phyloP scores from a whole-genome alignment of 2,888 invertebrate genomes.

The Steinernema carpocapsae region DNA sequence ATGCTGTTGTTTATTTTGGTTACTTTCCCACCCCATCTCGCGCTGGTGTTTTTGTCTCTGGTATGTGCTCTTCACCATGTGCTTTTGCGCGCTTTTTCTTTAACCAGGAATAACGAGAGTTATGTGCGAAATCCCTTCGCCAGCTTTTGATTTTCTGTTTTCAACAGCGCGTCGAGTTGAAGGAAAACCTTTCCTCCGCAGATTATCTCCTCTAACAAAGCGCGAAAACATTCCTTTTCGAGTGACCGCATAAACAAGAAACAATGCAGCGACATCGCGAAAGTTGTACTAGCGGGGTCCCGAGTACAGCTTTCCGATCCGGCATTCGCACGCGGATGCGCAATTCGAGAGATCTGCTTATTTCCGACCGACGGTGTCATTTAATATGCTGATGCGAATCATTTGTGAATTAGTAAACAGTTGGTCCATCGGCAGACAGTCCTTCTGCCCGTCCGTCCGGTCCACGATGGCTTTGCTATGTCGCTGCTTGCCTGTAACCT shows the following conservation, averaged over 20 bases:
- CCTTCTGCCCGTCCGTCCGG: no score
- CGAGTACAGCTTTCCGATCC: no score
- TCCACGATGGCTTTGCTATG: no score
- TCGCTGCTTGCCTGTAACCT: no score
- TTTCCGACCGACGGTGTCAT: background rate
- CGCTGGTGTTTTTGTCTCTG: constrained; percentile 8
- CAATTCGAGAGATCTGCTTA: background rate
- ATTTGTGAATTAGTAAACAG: background rate
- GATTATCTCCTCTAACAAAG: background rate
- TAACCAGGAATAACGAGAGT: background rate
- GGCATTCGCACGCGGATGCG: no score
- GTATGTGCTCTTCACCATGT: background rate
- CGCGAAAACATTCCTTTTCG: background rate
- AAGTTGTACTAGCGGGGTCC: no score
- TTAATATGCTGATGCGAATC: background rate
- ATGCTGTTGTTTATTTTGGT: constrained; percentile 26
- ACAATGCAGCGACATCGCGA: no score
- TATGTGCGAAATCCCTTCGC: background rate
- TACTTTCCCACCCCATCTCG: background rate
- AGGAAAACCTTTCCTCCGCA: background rate
- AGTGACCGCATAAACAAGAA: no score
- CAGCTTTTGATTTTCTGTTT: background rate
- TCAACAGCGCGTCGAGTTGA: no score
- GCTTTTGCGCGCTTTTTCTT: background rate
- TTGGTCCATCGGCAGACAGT: background rate